Evolutionary conservation across 2,113 vertebrate species (phyloP), one percentile per base, ranked within the genome.

Genomic region (Lepus americanus): DNA sequence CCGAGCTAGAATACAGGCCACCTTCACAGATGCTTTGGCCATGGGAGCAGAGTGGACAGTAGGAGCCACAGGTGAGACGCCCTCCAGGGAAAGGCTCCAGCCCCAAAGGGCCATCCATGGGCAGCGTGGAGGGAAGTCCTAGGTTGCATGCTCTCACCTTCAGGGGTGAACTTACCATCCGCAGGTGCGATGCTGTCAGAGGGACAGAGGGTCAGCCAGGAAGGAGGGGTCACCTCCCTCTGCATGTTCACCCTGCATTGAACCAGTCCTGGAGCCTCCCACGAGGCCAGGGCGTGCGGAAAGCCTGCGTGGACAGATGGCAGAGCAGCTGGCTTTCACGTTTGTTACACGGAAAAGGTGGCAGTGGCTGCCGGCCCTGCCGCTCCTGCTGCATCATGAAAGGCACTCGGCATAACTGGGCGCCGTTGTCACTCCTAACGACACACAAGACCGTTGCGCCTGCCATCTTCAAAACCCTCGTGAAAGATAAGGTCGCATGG

Each of bases 401-500:
- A 92, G 66, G 59, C 70, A 85, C 14, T 67, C 95, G 22, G 51
- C 14, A 4, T 89, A 90, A 94, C 55, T 92, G 90, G 94, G 49
- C 77, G 84, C 72, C 61, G 67, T 90, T 96, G 96, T 95, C 76
- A 94, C 69, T 85, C 59, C 59, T 84, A 88, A 95, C 85, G 94
- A 89, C 85, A 92, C 33, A 94, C 67, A 82, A 96, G 77, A 78
- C 59, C 88, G 90, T 92, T 97, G 91, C 88, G 63, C 90, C 84
- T 97, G 90, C 94, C 96, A 82, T 81, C 67, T 92, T 80, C 29
- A 91, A 67, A 95, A 88, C 86, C 90, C 74, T 69, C 53, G 49
- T 90, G 96, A 97, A 88, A 88, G 93, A 93, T 92, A 94, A 95
- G 81, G 96, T 95, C 66, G 76, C 61, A 31, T 81, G 80, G 72